Base-by-base conservation (phyloP, 2,113 vertebrate genomes). In the Cercopithecus mona region DNA sequence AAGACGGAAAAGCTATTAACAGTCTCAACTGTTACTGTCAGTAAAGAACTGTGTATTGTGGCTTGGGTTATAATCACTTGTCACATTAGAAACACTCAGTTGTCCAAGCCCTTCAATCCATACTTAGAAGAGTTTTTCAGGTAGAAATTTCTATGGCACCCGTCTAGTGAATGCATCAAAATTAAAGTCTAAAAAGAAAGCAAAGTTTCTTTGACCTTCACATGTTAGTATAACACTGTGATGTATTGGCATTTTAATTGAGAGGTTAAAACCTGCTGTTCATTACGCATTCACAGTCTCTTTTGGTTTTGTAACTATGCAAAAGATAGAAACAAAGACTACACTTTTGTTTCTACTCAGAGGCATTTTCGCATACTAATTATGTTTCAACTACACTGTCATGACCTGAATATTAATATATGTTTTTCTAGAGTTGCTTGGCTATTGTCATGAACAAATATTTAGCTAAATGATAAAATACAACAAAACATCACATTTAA, bases 1-100 rank as follows among this genome's bases (percentile, higher is more conserved):
- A 82, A 97, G 76, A 95, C 68, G 87, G 90, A 94, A 98, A 97
- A 93, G 92, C 93, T 76, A 88, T 97, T 98, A 94, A 96, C 84
- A 82, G 80, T 45, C 48, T 94, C 86, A 76, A 92, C 70, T 82
- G 45, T 93, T 85, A 79, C 91, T 97, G 92, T 90, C 97, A 96
- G 73, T 78, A 40, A 93, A 76, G 27, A 91, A 57, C 57, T 78
- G 35, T 95, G 59, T 90, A 45, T 76, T 83, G 78, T 89, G 45
- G 23, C 80, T 96, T 35, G 12, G 35, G 61, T 94, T 97, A 84
- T 91, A 97, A 97, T 97, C 88, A 87, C 89, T 93, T 97, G 95
- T 97, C 96, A 96, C 94, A 84, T 95, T 94, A 96, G 85, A 96
- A 97, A 86, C 59, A 96, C 89, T 97, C 82, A 92, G 14, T 95